Evolutionary conservation across 2,113 vertebrate species (phyloP), one percentile per base, ranked within the genome.

Genomic region (Bubo scandiacus): DNA sequence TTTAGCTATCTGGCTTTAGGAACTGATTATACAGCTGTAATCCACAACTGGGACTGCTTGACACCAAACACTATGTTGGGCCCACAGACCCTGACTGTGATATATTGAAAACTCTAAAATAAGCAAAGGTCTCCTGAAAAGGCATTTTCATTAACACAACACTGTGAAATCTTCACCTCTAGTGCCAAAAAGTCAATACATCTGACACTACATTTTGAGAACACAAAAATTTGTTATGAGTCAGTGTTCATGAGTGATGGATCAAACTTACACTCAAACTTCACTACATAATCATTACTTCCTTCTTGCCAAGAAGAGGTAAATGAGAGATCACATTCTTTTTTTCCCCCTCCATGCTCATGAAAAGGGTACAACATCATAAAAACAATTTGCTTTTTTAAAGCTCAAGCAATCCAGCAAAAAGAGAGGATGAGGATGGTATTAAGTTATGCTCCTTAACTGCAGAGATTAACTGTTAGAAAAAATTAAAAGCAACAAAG

Each of bases 371-470:
- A 55, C 30, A 82, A 25, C 54, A 51, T 81, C 11, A 22, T 63
- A 63, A 83, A 82, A 89, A 11, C 34, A 40, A 47, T 73, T 89
- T 81, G 8, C 32, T 92, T 70, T 51, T 90, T 89, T 81, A 78
- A 65, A 75, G 57, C 38, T 86, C 49, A 61, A 61, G n/a, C 34
- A 81, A 20, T 21, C 25, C 25, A 47, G 49, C 16, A 81, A 55
- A 65, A 82, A 14, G 13, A 68, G 43, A 86, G 36, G 73, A 81
- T 71, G 57, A 85, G 61, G 51, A 94, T 78, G 47, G 15, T 78
- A 88, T 86, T 74, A 81, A 20, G 40, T 94, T 95, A 96, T 63
- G n/a, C 59, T 74, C 7, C 55, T 95, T 57, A 94, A 61, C 25
- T 84, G 43, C 49, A 77, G 15, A 54, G 71, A 54, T 91, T 89